Conservation (phyloP, 2,797 vertebrate genomes). For the Poeciliopsis gracilis region DNA sequence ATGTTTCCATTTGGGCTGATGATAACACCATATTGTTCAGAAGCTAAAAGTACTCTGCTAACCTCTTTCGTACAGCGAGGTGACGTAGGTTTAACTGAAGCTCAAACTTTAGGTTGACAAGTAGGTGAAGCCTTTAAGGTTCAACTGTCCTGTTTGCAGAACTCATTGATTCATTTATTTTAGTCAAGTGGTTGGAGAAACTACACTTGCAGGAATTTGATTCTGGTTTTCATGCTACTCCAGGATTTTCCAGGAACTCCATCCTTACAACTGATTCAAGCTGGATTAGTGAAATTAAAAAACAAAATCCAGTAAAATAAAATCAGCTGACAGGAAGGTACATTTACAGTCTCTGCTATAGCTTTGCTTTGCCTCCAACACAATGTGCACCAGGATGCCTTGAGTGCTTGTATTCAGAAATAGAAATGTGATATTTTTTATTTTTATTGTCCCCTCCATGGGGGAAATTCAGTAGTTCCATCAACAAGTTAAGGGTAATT, state of each 20-base stretch:
- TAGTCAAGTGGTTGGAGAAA: not conserved
- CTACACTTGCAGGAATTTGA: not conserved
- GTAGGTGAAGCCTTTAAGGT: not conserved
- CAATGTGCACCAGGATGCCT: not conserved
- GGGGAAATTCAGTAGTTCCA: not conserved
- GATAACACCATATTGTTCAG: not conserved
- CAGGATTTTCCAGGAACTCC: not conserved
- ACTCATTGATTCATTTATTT: slow-evolving; percentile 2
- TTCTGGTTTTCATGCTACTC: not conserved
- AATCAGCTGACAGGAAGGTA: not conserved
- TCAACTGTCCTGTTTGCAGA: not conserved
- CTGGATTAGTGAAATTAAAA: not conserved
- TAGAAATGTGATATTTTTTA: not conserved
- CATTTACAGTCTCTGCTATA: not conserved
- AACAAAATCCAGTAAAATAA: not conserved
- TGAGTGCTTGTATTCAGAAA: not conserved
- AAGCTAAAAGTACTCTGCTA: slow-evolving; percentile 25
- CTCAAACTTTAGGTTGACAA: slow-evolving; percentile 63
- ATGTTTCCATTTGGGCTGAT: slow-evolving; percentile 4
- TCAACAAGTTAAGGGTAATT: not conserved
- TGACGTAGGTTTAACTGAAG: slow-evolving; percentile 30
- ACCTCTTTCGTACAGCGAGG: slow-evolving; percentile 28
- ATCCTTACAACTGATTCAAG: not conserved
- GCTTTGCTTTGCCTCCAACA: not conserved
- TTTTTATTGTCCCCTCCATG: not conserved